phyloP scores from a whole-genome alignment of 2,888 invertebrate species.

The Melinaea marsaeus region DNA sequence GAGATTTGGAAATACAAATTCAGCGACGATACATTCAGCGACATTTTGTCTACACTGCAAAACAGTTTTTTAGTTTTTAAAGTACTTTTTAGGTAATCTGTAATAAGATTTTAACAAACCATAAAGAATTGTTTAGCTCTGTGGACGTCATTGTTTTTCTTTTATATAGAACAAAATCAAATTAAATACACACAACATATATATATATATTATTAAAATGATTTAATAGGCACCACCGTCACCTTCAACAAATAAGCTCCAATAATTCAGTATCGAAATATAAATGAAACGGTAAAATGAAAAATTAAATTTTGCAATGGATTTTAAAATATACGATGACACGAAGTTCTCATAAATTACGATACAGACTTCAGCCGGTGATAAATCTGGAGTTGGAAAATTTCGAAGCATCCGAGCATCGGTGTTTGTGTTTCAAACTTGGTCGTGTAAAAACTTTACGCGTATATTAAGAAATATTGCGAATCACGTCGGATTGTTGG shows the following conservation, averaged over 20 bases:
- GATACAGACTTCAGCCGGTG: conserved; percentile 29
- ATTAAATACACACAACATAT: no score
- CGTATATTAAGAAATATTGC: conserved; percentile 34
- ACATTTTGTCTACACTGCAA: no score
- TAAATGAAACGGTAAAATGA: conserved; percentile 14
- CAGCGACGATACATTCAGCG: no score
- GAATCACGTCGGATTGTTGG: conserved; percentile 18
- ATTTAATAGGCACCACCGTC: no score
- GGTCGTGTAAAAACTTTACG: conserved; percentile 23
- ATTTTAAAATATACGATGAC: conserved; percentile 31
- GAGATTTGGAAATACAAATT: background rate
- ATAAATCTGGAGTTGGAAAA: conserved; percentile 38
- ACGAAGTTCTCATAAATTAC: conserved; percentile 36
- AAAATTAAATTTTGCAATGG: conserved; percentile 21
- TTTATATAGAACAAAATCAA: no score
- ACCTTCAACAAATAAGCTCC: background rate
- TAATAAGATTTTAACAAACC: no score
- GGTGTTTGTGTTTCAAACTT: conserved; percentile 37
- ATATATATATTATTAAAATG: no score
- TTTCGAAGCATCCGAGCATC: conserved; percentile 32
- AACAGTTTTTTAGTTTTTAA: no score
- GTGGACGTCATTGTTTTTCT: no score
- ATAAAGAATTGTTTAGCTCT: no score
- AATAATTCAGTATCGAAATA: conserved; percentile 6
- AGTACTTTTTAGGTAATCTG: no score